These are phyloP conservation scores for Palaemon carinicauda DNA, from an alignment of 1,140 invertebrate species.

Conservation along the genomic window DNA sequence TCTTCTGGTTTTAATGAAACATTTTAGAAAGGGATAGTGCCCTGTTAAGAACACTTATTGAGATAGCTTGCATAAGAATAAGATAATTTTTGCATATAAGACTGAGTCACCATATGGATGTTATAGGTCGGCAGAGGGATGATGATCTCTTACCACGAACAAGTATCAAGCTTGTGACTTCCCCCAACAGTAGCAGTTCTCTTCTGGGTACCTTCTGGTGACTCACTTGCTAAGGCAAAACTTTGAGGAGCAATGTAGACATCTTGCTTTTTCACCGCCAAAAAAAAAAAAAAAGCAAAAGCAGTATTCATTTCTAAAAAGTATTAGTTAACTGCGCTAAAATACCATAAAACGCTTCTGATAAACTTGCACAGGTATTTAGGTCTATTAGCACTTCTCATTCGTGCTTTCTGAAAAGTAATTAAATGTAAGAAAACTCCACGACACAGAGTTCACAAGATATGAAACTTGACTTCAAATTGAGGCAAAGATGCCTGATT, in stretches of 20 bases:
- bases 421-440: too few species aligned
- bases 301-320: too few species aligned
- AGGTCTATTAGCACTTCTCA: too few species aligned
- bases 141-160: slow-evolving; percentile 41
- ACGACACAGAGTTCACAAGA: too few species aligned
- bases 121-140: slow-evolving; percentile 46
- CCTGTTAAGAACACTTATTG: not conserved
- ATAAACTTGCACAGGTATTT: too few species aligned
- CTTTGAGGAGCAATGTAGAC: not conserved
- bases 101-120: not conserved
- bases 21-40: too few species aligned
- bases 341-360: too few species aligned
- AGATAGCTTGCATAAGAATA: not conserved
- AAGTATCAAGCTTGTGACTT: slow-evolving; percentile 40
- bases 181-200: slow-evolving; percentile 9
- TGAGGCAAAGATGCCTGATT: too few species aligned
- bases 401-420: too few species aligned
- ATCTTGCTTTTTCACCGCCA: not conserved
- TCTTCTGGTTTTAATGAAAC: too few species aligned
- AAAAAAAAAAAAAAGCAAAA: not conserved
- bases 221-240: not conserved
- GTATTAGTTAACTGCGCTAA: too few species aligned
- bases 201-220: slow-evolving; percentile 38
- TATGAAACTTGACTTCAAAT: too few species aligned
- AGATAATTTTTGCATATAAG: not conserved